Base-by-base conservation (phyloP, 2,888 invertebrate species). In the Apomyelois bistriatella region DNA sequence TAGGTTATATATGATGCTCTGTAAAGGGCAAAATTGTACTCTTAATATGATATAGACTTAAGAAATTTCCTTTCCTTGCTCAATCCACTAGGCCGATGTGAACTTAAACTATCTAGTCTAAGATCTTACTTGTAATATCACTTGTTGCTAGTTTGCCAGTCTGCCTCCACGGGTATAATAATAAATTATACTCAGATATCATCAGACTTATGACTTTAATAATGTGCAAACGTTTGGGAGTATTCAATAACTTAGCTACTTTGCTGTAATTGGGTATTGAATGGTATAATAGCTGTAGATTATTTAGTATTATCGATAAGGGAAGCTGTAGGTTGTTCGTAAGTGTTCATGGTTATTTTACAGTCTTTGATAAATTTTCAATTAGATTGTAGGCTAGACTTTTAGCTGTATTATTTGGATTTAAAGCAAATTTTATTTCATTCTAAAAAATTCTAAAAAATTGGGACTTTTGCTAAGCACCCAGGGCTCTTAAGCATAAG, bases 241-340 rank as follows among this genome's bases (percentile, higher is more conserved):
- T 35, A 43, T 43, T 17, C 35, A 32, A 35, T 46, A 32, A 10
- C 16, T 13, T 15, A 35, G 35, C 46, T 46, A 32, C 15, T 46
- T 43, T 30, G 15, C 13, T 30, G 13, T 42, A 51, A 17, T 51
- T 41, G 51, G 17, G 16, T 35, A 51, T 41, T 41, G 40, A 51
- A 17, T 41, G 40, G 51, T 17, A 35, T 13, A 35, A 12, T n/a
- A 40, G 41, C 13, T 15, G 46, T 13, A 1, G 16, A 46, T 15
- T 30, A 46, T 46, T 43, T 16, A 32, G n/a, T 46, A 46, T 32
- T 32, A 30, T 8, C 30, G 43, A 30, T 43, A 28, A n/a, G 22
- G 28, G 5, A 22, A 22, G 22, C 5, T 3, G 22, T 22, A 22
- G 22, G 22, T 5, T 22, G 22, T 22, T 22, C 5, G 22, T 22